A percentile compares a stretch with the other conserved stretches of the same genome.
Evolutionary conservation across 2,797 vertebrate species (phyloP).

Genomic region (Phylloscopus collybita): DNA sequence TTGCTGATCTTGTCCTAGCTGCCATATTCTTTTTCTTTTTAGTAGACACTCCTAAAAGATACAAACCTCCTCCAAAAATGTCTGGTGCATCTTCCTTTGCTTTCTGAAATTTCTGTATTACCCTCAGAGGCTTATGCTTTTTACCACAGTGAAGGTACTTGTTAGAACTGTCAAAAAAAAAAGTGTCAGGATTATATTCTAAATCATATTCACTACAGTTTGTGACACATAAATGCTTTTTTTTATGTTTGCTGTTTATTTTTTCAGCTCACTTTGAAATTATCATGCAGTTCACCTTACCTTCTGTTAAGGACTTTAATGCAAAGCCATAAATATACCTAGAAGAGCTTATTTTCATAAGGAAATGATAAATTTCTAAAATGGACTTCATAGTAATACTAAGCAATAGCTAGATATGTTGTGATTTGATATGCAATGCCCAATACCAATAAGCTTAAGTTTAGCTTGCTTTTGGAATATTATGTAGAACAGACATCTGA

Average conservation of each 20-base stretch:
- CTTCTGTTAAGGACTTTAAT: background rate
- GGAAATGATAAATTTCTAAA: background rate
- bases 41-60: background rate
- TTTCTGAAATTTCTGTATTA: background rate
- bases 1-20: background rate
- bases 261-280: background rate
- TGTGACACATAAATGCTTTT: background rate
- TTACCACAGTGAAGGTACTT: background rate
- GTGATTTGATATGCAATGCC: background rate
- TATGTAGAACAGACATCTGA: constrained; percentile 7
- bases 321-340: background rate
- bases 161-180: background rate
- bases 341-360: background rate
- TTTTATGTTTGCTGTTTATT: background rate
- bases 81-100: background rate
- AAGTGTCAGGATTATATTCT: background rate
- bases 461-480: background rate
- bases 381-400: background rate
- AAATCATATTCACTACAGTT: background rate
- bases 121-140: background rate
- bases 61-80: background rate
- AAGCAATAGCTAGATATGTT: background rate
- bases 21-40: background rate
- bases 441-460: background rate
- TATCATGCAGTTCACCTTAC: background rate